Percentiles rank a stretch among this genome's conserved stretches.
These are phyloP conservation scores for Cossypha caffra DNA, from an alignment of 2,797 vertebrate species.

Conservation along the genomic window DNA sequence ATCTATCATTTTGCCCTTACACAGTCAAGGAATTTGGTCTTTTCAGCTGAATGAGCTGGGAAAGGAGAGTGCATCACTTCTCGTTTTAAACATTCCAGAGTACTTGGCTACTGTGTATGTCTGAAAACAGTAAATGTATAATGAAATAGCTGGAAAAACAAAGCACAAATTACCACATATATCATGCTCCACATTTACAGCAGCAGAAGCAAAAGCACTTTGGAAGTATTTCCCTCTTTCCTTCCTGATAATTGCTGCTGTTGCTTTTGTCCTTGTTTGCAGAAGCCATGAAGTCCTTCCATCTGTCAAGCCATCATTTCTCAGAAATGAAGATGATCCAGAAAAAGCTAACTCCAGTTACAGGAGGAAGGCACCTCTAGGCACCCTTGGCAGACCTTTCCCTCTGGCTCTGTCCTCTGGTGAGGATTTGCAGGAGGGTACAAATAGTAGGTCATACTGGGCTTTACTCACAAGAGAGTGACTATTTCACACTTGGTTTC, in stretches of 20 bases:
- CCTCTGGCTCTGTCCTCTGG: not conserved
- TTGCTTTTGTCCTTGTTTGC: not conserved
- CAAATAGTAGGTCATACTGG: fast-evolving
- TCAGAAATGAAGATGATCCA: not conserved
- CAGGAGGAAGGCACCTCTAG: not conserved
- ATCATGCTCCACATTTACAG: conserved; percentile 3
- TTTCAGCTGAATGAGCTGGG: conserved; percentile 31
- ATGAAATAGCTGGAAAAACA: conserved; percentile 50
- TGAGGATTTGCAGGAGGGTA: not conserved
- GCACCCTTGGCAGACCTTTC: not conserved
- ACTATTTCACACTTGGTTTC: not conserved
- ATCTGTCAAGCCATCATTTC: not conserved
- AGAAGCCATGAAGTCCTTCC: not conserved
- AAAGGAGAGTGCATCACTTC: conserved; percentile 24
- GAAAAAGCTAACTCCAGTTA: not conserved
- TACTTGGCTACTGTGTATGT: not conserved
- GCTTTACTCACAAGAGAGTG: not conserved
- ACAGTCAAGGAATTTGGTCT: conserved; percentile 32
- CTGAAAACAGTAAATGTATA: conserved; percentile 43
- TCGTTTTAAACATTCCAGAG: conserved; percentile 18
- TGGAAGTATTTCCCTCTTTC: not conserved
- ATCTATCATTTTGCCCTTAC: conserved; percentile 14
- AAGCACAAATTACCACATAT: conserved; percentile 40
- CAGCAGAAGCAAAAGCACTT: not conserved
- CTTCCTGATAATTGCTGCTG: not conserved